Evolutionary conservation across 2,113 vertebrate species (phyloP).

Genomic region (Diglossa brunneiventris): DNA sequence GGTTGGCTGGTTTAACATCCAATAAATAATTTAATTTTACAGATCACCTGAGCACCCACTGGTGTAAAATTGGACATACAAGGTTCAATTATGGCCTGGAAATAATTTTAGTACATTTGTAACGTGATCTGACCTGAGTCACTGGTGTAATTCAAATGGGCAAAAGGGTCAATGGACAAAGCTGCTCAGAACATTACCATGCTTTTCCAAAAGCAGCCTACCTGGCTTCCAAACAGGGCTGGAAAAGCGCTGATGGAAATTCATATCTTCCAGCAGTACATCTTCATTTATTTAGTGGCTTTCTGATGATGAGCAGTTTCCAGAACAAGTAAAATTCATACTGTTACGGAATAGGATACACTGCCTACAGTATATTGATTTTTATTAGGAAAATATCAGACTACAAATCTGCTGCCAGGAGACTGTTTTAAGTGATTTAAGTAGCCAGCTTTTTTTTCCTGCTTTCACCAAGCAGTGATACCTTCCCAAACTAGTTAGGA

Average conservation of each 20-base stretch:
- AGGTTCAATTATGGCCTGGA: background rate
- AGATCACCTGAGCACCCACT: background rate
- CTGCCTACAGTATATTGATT: background rate
- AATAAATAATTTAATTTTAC: background rate
- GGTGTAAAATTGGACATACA: background rate
- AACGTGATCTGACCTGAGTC: background rate
- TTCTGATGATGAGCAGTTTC: background rate
- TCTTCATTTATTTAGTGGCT: background rate
- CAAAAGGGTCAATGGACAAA: background rate
- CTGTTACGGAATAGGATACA: background rate
- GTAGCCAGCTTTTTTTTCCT: background rate
- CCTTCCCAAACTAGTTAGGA: background rate
- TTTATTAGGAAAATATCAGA: background rate
- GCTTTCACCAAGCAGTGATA: background rate
- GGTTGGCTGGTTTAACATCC: background rate
- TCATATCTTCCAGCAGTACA: background rate
- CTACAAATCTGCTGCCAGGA: background rate
- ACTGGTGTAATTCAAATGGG: background rate
- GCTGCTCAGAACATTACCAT: background rate
- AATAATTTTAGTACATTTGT: background rate
- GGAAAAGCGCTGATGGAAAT: background rate
- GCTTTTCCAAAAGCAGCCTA: background rate
- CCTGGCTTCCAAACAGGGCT: background rate
- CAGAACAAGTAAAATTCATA: background rate
- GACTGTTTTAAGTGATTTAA: background rate